Evolutionary conservation across 2,113 vertebrate genomes (phyloP).

Genomic region (Acinonyx jubatus): DNA sequence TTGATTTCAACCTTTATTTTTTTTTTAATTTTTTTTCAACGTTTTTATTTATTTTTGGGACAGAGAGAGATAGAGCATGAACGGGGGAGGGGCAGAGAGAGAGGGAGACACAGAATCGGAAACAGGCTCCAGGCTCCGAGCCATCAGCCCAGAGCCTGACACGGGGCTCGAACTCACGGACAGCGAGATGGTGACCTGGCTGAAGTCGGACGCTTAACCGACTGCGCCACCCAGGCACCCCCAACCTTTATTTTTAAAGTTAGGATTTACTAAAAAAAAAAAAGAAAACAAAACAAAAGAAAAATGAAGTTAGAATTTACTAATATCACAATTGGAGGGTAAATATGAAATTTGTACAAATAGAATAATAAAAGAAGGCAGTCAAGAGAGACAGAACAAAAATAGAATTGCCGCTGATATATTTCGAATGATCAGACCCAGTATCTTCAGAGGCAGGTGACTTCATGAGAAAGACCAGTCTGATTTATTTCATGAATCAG

Average conservation of each 20-base stretch:
- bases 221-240: no score
- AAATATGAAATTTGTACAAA: neutral
- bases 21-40: no score
- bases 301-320: neutral
- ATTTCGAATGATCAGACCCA: neutral
- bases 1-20: neutral
- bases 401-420: neutral
- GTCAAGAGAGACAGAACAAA: neutral
- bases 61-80: no score
- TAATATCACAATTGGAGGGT: neutral
- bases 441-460: neutral
- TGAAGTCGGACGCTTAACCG: no score
- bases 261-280: neutral
- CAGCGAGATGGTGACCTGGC: no score
- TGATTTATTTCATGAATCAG: neutral
- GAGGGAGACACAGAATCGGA: no score
- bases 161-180: no score
- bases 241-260: neutral
- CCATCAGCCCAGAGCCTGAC: no score
- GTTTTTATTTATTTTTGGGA: no score
- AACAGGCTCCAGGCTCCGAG: no score
- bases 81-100: no score
- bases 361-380: neutral
- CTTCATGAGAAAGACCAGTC: rapidly evolving
- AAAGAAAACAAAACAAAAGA: no score